phyloP scores from a whole-genome alignment of 2,797 vertebrate genomes.

The Catamblyrhynchus diadema region DNA sequence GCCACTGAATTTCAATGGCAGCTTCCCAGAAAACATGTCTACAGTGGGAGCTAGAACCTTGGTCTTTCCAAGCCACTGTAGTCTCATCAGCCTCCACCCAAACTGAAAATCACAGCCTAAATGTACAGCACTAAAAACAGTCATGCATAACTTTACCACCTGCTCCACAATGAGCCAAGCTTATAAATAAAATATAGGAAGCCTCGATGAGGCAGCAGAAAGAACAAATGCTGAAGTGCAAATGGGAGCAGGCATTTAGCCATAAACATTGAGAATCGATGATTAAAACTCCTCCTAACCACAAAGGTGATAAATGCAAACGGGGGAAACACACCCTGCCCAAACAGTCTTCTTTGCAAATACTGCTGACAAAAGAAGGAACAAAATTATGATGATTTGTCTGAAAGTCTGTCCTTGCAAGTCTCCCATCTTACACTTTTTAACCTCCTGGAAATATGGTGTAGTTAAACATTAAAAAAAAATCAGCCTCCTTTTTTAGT shows the following conservation, averaged over 20 bases:
- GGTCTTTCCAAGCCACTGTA: background rate
- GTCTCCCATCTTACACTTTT: background rate
- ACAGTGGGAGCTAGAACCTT: background rate
- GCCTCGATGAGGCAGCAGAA: conserved; percentile 51
- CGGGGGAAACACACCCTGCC: background rate
- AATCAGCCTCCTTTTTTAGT: background rate
- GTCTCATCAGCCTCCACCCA: background rate
- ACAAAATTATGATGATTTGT: background rate
- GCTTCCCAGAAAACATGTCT: background rate
- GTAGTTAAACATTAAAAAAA: background rate
- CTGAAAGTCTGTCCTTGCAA: background rate
- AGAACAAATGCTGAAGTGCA: conserved; percentile 50
- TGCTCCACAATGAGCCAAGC: conserved; percentile 50
- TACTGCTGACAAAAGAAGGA: background rate
- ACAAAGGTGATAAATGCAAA: conserved; percentile 15
- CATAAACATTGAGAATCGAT: conserved; percentile 37
- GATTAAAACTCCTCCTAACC: conserved; percentile 38
- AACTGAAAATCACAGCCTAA: conserved; percentile 52
- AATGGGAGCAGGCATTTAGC: conserved; percentile 42
- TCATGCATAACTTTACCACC: conserved; percentile 64
- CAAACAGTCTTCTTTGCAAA: background rate
- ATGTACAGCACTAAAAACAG: conserved; percentile 50
- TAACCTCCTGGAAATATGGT: background rate
- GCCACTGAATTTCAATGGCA: background rate
- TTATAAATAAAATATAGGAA: conserved; percentile 68